Evolutionary conservation across 2,797 vertebrate species (phyloP), one percentile per base, ranked within the genome.

Genomic region (Sitta carolinensis): DNA sequence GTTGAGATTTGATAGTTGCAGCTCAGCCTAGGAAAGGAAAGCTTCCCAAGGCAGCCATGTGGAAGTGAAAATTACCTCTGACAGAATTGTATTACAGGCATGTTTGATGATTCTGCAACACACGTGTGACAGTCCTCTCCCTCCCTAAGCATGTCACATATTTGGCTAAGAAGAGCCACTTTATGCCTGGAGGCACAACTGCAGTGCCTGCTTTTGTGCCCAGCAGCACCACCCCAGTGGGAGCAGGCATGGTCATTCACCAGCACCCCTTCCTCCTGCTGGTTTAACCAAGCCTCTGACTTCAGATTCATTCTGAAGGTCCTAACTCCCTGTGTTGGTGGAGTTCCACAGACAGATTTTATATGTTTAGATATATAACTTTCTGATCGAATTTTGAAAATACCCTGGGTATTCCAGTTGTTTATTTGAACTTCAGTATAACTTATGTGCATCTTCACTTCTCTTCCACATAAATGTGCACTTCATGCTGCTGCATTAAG

Each of bases 161-260:
- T 40, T 50, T 72, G 36, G 18, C 47, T 51, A 40, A 55, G 45
- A 17, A 64, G 25, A 51, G 25, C 6, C 11, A 9, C 19, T 55
- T 66, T 16, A 14, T 50, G 47, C 52, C 63, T 11, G 32, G 25
- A 66, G 26, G 36, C 29, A 42, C 2, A 8, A 15, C 19, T 19
- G n/a, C 36, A 51, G 29, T 7, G 23, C 43, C 45, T 11, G 6
- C 3, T 48, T 42, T 8, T 32, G n/a, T 52, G 34, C 17, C 58
- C 16, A 3, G 13, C 47, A 38, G 21, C 34, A 16, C 5, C 1
- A 6, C 27, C 45, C 58, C 43, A 1, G 0, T 40, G 47, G 20
- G 23, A 30, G 29, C 40, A 85, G 20, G 47, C 40, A 8, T 1
- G 4, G 34, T 27, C 38, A 23, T 32, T 18, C 32, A 16, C 18